These are phyloP conservation scores for Harpalus rubripes DNA, from an alignment of 2,888 invertebrate genomes.

Conservation along the genomic window DNA sequence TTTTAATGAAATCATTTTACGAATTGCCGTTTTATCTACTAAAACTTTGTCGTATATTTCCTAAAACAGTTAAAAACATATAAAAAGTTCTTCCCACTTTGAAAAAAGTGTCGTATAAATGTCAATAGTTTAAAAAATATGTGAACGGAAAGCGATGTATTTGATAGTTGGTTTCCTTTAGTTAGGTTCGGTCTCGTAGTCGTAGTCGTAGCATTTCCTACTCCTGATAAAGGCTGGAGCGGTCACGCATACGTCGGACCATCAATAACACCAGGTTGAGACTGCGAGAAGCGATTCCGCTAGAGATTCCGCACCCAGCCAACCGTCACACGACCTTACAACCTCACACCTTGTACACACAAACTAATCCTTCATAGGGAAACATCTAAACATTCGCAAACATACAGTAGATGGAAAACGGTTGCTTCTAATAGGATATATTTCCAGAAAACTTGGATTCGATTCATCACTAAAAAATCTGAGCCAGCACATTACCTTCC, in stretches of 20 bases:
- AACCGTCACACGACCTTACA: slow-evolving; percentile 36
- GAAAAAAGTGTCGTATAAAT: not conserved
- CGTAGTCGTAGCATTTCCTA: slow-evolving; percentile 13
- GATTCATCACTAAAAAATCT: too few species aligned
- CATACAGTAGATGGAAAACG: too few species aligned
- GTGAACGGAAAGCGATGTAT: slow-evolving; percentile 36
- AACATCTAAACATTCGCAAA: not conserved
- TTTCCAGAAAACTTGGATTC: too few species aligned
- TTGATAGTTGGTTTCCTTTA: not conserved
- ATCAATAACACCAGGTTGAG: slow-evolving; percentile 31
- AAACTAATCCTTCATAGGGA: slow-evolving; percentile 2
- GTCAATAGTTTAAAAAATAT: not conserved
- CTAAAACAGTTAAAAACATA: too few species aligned
- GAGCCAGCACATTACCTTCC: too few species aligned
- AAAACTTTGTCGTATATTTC: too few species aligned
- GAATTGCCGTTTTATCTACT: too few species aligned
- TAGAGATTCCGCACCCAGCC: slow-evolving; percentile 31
- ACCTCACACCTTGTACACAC: not conserved
- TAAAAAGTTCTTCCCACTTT: not conserved
- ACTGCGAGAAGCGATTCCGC: slow-evolving; percentile 3
- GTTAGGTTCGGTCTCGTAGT: not conserved
- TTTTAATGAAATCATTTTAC: too few species aligned
- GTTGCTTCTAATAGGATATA: too few species aligned
- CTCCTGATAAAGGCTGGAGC: slow-evolving; percentile 44
- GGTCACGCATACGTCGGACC: slow-evolving; percentile 36